Percentiles rank a stretch among this genome's conserved stretches.
Evolutionary conservation across 2,888 invertebrate genomes (phyloP).

Genomic region (Pantelozetes paolii): DNA sequence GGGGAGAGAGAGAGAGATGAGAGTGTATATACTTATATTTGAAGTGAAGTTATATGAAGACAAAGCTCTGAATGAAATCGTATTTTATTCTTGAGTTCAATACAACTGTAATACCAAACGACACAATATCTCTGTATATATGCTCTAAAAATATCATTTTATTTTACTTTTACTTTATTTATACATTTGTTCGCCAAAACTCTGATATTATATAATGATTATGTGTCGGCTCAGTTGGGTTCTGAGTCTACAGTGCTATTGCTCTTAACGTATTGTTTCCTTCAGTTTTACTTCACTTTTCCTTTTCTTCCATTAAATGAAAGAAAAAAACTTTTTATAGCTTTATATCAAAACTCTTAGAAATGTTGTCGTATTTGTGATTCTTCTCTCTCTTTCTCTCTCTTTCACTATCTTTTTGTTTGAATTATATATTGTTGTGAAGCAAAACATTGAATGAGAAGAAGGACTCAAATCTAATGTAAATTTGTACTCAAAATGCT

Average conservation of each 20-base stretch:
- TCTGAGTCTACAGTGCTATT: slow-evolving; percentile 10
- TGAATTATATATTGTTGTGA: neutral
- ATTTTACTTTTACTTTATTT: slow-evolving; percentile 25
- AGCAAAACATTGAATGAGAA: neutral
- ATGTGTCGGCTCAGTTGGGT: neutral
- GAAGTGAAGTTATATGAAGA: too few relatives aligned
- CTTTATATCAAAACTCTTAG: slow-evolving; percentile 21
- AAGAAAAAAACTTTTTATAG: slow-evolving; percentile 32
- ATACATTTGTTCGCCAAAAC: slow-evolving; percentile 19
- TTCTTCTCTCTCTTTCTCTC: neutral
- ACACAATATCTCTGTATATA: slow-evolving; percentile 11
- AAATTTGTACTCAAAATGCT: neutral
- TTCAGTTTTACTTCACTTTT: too few relatives aligned
- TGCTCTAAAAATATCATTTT: slow-evolving; percentile 17
- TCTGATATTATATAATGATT: slow-evolving; percentile 22
- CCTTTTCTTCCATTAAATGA: slow-evolving; percentile 30
- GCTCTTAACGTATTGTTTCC: slow-evolving; percentile 32
- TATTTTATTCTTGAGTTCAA: slow-evolving; percentile 19
- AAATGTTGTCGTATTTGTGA: slow-evolving; percentile 20
- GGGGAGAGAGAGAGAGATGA: too few relatives aligned
- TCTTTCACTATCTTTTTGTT: neutral
- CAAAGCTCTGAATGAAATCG: neutral
- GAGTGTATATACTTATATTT: too few relatives aligned
- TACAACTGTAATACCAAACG: slow-evolving; percentile 26
- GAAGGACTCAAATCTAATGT: slow-evolving; percentile 7